phyloP scores from a whole-genome alignment of 2,113 vertebrate genomes.

The Microtus ochrogaster region DNA sequence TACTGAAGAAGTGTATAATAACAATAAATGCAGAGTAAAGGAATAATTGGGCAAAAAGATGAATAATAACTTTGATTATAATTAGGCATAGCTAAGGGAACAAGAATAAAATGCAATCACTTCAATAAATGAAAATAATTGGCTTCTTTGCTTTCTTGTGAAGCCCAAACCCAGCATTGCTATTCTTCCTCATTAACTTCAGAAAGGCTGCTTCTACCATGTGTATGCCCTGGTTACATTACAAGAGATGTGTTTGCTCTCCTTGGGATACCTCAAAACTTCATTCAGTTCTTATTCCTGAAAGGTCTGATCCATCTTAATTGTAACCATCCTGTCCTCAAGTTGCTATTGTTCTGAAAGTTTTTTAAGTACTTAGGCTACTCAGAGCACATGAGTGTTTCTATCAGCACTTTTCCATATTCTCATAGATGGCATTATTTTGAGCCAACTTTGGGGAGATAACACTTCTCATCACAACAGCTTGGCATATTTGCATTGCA shows the following conservation, averaged over 20 bases:
- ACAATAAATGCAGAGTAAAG: background rate
- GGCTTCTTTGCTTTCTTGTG: background rate
- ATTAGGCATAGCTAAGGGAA: background rate
- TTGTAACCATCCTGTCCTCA: background rate
- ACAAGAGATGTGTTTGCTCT: background rate
- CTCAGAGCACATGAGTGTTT: constrained; percentile 56
- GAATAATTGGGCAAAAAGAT: constrained; percentile 18
- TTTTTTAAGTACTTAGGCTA: background rate
- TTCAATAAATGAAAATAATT: constrained; percentile 21
- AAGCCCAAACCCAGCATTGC: background rate
- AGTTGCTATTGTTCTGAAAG: constrained; percentile 48
- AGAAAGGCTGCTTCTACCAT: background rate
- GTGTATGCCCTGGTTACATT: background rate
- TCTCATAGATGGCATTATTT: constrained; percentile 71
- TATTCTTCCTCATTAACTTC: constrained; percentile 48
- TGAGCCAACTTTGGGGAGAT: constrained; percentile 51
- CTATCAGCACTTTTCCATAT: constrained; percentile 57
- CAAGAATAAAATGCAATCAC: background rate
- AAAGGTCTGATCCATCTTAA: constrained; percentile 54
- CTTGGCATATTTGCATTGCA: constrained; percentile 50
- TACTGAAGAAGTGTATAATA: background rate
- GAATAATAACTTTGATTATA: constrained; percentile 42
- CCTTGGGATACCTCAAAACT: background rate
- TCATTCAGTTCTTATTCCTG: constrained; percentile 52
- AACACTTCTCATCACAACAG: constrained; percentile 30